A percentile compares a stretch with the other conserved stretches of the same genome.
These are phyloP conservation scores for Mesochorus sp. DNA, from an alignment of 2,888 invertebrate species.

Conservation along the genomic window DNA sequence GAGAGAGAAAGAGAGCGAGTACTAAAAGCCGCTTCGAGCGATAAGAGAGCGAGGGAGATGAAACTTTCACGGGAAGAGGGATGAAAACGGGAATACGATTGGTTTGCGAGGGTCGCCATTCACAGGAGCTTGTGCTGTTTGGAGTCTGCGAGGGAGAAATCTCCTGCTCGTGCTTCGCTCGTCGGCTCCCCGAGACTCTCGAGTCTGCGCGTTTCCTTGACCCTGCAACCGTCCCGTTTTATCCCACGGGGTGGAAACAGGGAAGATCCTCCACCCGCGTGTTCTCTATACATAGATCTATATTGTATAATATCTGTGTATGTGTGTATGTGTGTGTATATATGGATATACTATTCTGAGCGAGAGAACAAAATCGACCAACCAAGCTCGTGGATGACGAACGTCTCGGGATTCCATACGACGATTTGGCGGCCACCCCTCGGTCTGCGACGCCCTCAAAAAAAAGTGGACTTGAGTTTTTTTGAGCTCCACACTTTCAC, in stretches of 20 bases:
- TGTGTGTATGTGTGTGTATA: background rate
- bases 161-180: slow-evolving; percentile 28
- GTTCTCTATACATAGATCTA: background rate
- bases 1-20: slow-evolving; percentile 6
- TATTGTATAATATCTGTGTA: background rate
- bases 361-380: slow-evolving; percentile 68
- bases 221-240: slow-evolving; percentile 68
- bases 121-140: slow-evolving; percentile 74
- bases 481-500: slow-evolving; percentile 61
- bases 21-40: slow-evolving; percentile 6
- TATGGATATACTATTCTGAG: slow-evolving; percentile 31
- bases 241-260: slow-evolving; percentile 69
- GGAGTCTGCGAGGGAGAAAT: slow-evolving; percentile 76
- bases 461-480: slow-evolving; percentile 62
- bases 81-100: slow-evolving; percentile 82
- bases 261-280: slow-evolving; percentile 61
- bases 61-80: slow-evolving; percentile 78
- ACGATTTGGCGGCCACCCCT: slow-evolving; percentile 68
- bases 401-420: slow-evolving; percentile 80
- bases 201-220: slow-evolving; percentile 79
- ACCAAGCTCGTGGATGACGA: slow-evolving; percentile 79
- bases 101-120: slow-evolving; percentile 82
- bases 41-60: slow-evolving; percentile 55
- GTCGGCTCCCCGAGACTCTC: slow-evolving; percentile 60
- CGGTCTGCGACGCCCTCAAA: slow-evolving; percentile 73